These are phyloP conservation scores for Dione juno DNA, from an alignment of 2,888 invertebrate genomes.

Conservation along the genomic window DNA sequence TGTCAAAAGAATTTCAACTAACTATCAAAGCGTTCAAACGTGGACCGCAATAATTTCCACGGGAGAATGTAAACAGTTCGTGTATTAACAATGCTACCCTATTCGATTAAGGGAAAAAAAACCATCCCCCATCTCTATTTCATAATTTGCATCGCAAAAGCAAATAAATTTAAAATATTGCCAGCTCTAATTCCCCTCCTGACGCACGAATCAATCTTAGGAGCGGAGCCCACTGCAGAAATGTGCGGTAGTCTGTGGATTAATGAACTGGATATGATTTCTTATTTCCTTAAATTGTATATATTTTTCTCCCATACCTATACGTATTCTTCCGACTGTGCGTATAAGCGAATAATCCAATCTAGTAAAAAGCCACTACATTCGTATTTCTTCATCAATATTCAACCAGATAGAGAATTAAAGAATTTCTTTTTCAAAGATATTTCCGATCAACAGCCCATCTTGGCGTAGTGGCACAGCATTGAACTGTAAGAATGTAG, in stretches of 20 bases:
- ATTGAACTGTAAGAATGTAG: no score
- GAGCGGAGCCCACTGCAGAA: constrained; percentile 31
- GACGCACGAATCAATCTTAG: constrained; percentile 69
- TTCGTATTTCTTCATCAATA: no score
- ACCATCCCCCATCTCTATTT: constrained; percentile 72
- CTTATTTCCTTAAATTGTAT: constrained; percentile 34
- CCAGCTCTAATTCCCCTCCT: constrained; percentile 74
- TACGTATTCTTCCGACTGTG: no score
- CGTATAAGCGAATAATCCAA: no score
- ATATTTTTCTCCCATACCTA: no score
- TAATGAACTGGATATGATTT: constrained; percentile 48
- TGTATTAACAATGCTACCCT: constrained; percentile 72
- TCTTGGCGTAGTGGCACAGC: no score
- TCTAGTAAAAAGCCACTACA: no score
- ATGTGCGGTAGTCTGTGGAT: constrained; percentile 35
- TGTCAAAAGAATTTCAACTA: constrained; percentile 45
- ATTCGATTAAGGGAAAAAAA: constrained; percentile 72
- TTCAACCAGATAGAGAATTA: no score
- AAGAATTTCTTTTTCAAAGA: no score
- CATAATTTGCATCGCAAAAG: constrained; percentile 81
- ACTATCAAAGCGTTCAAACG: constrained; percentile 46
- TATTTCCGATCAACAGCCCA: no score
- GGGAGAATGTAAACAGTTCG: constrained; percentile 68
- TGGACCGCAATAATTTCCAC: constrained; percentile 50
- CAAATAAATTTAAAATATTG: constrained; percentile 82